Percentiles rank a stretch among this genome's conserved stretches.
These are phyloP conservation scores for Phalacrocorax brasilianus DNA, from an alignment of 2,113 vertebrate species.

Conservation along the genomic window DNA sequence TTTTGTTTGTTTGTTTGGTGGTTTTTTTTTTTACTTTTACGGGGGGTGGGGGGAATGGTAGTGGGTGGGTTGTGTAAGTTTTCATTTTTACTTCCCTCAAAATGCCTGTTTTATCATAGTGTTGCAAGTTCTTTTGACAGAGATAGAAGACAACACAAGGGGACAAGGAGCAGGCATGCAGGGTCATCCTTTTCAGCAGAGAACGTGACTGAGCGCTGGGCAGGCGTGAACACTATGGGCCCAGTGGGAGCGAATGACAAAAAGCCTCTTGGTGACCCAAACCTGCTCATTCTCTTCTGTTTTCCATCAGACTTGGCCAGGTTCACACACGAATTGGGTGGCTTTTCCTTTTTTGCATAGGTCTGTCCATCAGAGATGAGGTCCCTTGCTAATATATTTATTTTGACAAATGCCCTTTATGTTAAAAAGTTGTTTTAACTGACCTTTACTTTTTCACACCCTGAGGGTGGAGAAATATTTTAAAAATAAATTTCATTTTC, in stretches of 20 bases:
- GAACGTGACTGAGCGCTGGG: neutral
- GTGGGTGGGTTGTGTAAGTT: neutral
- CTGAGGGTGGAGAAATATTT: neutral
- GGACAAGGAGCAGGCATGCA: neutral
- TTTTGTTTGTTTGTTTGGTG: neutral
- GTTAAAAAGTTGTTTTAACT: neutral
- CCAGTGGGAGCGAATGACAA: neutral
- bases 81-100: neutral
- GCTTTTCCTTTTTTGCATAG: rapidly evolving
- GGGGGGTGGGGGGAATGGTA: too few relatives aligned
- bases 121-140: neutral
- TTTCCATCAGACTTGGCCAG: neutral
- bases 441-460: neutral
- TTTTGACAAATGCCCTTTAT: neutral
- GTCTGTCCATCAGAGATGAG: neutral
- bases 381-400: neutral
- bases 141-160: neutral
- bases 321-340: neutral
- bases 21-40: neutral
- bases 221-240: neutral
- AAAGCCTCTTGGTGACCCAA: neutral
- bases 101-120: neutral
- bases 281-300: neutral
- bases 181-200: neutral
- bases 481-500: neutral